These are phyloP conservation scores for Rattus norvegicus DNA, from an alignment of 2,113 vertebrate species.

Conservation along the genomic window DNA sequence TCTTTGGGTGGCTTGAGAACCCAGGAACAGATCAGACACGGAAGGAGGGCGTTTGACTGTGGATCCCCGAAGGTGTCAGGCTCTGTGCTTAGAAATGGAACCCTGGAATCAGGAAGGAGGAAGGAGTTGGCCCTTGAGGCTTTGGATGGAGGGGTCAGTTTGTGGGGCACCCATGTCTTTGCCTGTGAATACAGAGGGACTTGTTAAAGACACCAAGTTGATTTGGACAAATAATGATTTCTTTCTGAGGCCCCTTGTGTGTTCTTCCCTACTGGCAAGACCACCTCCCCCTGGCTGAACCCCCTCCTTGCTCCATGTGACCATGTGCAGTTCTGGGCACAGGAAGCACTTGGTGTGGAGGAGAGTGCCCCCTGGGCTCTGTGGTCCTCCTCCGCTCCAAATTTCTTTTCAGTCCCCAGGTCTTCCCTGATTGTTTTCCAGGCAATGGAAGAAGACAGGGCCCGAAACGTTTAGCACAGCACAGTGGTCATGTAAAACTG, in stretches of 20 bases:
- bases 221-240: conserved; percentile 65
- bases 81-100: neutral
- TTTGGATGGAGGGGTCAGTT: conserved; percentile 27
- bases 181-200: conserved; percentile 35
- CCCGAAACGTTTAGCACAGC: neutral
- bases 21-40: neutral
- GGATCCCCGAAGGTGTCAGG: neutral
- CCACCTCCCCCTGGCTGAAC: neutral
- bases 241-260: conserved; percentile 66
- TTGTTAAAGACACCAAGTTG: conserved; percentile 45
- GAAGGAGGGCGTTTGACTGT: neutral
- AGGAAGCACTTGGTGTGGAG: neutral
- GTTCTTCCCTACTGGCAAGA: conserved; percentile 37
- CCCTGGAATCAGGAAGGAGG: neutral
- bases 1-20: neutral
- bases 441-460: neutral
- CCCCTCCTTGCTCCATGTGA: neutral
- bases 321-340: neutral
- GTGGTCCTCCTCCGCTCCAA: neutral
- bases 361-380: neutral
- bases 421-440: neutral
- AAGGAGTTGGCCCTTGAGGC: neutral
- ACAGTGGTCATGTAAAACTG: neutral
- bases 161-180: conserved; percentile 55
- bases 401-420: neutral